phyloP scores from a whole-genome alignment of 2,888 invertebrate species.

The Helobdella robusta region DNA sequence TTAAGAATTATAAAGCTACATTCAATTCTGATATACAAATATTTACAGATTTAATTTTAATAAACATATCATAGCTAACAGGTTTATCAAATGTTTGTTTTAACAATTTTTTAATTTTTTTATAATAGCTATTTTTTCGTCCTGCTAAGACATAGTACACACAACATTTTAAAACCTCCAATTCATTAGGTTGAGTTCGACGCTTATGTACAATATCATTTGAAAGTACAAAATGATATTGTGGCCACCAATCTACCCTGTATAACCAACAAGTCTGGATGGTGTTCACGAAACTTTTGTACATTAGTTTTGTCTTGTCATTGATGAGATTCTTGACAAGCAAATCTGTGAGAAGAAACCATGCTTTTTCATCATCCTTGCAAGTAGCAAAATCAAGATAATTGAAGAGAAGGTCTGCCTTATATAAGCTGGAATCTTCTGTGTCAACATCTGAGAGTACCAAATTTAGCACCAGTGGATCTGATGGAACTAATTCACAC shows the following conservation, averaged over 20 bases:
- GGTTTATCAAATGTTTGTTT: no score
- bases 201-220: no score
- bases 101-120: no score
- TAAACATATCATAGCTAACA: no score
- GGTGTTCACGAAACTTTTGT: neutral
- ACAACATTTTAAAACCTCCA: no score
- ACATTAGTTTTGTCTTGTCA: neutral
- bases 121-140: no score
- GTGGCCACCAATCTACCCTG: constrained; percentile 1
- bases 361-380: neutral
- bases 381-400: neutral
- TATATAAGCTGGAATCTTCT: constrained; percentile 7
- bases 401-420: neutral
- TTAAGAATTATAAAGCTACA: no score
- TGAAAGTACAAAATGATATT: constrained; percentile 11
- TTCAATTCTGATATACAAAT: no score
- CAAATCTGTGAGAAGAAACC: neutral
- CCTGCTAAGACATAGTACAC: no score
- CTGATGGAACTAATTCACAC: neutral
- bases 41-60: no score
- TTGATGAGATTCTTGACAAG: neutral
- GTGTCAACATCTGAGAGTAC: neutral
- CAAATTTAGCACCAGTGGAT: neutral
- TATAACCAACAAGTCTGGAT: constrained; percentile 1
- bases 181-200: no score